Evolutionary conservation across 2,888 invertebrate genomes (phyloP).

Genomic region (Germaria angustata): DNA sequence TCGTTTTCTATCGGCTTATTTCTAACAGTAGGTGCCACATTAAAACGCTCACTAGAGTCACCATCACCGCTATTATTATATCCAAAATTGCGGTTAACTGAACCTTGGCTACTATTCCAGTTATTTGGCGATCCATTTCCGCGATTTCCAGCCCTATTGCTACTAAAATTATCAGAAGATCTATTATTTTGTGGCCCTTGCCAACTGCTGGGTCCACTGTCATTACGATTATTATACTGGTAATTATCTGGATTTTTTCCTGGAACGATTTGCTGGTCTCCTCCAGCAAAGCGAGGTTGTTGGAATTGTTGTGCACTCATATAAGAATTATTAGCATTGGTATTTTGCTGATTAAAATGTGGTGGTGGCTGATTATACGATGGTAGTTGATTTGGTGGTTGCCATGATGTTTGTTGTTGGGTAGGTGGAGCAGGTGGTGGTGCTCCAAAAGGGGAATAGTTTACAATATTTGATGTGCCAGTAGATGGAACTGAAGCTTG

Average conservation of each 20-base stretch:
- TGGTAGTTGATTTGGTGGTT: constrained; percentile 52
- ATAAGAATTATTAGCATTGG: constrained; percentile 32
- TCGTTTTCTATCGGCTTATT: not conserved
- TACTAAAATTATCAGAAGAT: constrained; percentile 42
- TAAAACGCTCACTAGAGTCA: too few species aligned
- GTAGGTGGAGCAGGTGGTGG: constrained; percentile 55
- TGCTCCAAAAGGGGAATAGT: constrained; percentile 4
- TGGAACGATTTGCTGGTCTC: not conserved
- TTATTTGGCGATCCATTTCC: constrained; percentile 2
- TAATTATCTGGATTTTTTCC: constrained; percentile 3
- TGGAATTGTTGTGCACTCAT: constrained; percentile 52
- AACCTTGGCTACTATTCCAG: too few species aligned
- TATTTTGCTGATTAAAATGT: constrained; percentile 57
- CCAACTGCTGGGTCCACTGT: constrained; percentile 17
- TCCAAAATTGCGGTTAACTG: too few species aligned
- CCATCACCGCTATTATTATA: too few species aligned
- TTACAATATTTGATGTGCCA: constrained; percentile 17
- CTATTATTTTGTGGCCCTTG: constrained; percentile 36
- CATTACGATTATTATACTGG: constrained; percentile 16
- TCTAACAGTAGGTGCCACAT: not conserved
- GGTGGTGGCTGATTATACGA: constrained; percentile 68
- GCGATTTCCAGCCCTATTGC: constrained; percentile 23
- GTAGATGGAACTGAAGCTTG: constrained; percentile 16
- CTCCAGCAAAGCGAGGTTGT: constrained; percentile 35
- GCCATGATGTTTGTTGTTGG: constrained; percentile 47